Evolutionary conservation across 2,113 vertebrate genomes (phyloP), one percentile per base, ranked within the genome.

Genomic region (Amphilophus citrinellus): DNA sequence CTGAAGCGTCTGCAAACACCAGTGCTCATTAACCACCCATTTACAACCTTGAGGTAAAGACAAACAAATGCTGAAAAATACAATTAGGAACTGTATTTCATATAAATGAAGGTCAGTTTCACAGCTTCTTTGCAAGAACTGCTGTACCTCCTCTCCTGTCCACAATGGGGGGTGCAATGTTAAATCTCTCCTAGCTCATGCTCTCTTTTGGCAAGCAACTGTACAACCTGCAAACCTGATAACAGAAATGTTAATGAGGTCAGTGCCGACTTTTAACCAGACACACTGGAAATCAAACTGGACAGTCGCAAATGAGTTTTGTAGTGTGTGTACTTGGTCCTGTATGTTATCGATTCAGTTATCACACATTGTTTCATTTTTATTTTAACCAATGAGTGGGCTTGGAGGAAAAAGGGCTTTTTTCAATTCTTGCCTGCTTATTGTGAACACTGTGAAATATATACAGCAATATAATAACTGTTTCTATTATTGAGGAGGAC

Each of bases 11-110:
- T 87, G 78, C 84, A 77, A 80, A 90, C 84, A 93, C 68, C 75
- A 44, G 18, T 1, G 78, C 87, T 92, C 89, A 90, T 93, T 93
- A 90, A 32, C 61, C 42, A 39, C 59, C 81, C 39, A 2, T 81
- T 82, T 80, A 66, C 61, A 82, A 81, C 82, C 87, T 82, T 53
- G 56, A 80, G 77, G 56, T 80, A 61, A 44, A 84, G 44, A 85
- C 35, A 73, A 88, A 78, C 53, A 78, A 77, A 82, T 32, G 57
- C 24, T 77, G 53, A 77, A 81, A 77, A 88, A 85, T n/a, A 57
- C 58, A 87, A 79, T 47, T 17, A 60, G 71, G 61, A 79, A 79
- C 76, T 88, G 37, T 79, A 62, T 32, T 65, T 56, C 44, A 24
- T 10, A 37, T 79, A 42, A 65, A 79, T 17, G 10, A 85, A 86